Evolutionary conservation across 2,888 invertebrate genomes (phyloP), one percentile per base, ranked within the genome.

Genomic region (Nymphalis urticae): DNA sequence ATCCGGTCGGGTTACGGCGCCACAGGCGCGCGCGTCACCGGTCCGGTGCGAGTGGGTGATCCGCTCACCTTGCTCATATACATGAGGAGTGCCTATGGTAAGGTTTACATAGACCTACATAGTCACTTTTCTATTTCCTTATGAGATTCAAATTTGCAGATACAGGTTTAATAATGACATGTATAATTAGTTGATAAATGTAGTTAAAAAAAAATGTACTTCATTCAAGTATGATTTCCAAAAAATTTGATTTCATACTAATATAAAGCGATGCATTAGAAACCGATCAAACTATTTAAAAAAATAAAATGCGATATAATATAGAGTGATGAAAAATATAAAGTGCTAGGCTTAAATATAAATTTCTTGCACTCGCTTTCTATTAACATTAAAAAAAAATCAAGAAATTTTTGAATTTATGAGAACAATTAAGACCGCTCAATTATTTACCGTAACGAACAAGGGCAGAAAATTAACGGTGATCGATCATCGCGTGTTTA

Each of bases 81-180:
- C 84, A 98, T 98, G 98, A 94, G 98, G 78, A 97, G 97, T 86
- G 96, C 98, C 94, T 98, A 97, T 85, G 98, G 97, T 97, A 86
- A 93, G 93, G 69, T 48, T 17, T 17, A 58, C 64, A 48, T 5
- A 36, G 19, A 62, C 16, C 7, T 16, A 19, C 54, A 8, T 54
- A 56, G 16, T 48, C 13, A 42, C 1, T 42, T n/a, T 66, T 19
- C 17, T 32, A 32, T 32, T 32, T 32, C 6, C 6, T 32, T 32
- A 2, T 21, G 48, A 17, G n/a, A 16, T 17, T 48, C 16, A 3
- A n/a, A n/a, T 48, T n/a, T 21, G 21, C 6, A n/a, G 8, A 50
- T n/a, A n/a, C 50, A 36, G 8, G 9, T 9, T 36, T 36, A 36
- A 10, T 8, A 32, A 8, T 32, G 32, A 32, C 32, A 32, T 32